A percentile compares a stretch with the other conserved stretches of the same genome.
Evolutionary conservation across 2,113 vertebrate species (phyloP).

Genomic region (Paraplagusia blochii): DNA sequence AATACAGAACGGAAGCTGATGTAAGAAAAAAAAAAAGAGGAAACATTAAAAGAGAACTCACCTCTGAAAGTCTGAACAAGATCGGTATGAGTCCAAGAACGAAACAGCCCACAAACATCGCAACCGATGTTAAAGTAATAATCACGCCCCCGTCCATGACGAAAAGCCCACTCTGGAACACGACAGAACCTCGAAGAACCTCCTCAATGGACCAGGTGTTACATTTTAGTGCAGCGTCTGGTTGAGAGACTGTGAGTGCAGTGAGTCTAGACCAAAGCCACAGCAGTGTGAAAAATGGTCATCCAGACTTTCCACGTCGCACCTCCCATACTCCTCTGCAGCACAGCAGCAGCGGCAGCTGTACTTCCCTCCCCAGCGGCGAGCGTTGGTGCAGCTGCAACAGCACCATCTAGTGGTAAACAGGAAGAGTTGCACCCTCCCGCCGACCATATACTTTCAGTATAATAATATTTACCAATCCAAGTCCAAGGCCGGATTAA

Average conservation of each 20-base stretch:
- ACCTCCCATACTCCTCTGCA: not conserved
- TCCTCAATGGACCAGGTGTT: not conserved
- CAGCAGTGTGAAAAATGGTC: not conserved
- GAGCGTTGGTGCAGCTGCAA: too few species aligned
- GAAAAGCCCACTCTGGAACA: not conserved
- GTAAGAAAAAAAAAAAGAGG: not conserved
- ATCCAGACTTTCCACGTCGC: conserved; percentile 63
- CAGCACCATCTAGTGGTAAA: conserved; percentile 37
- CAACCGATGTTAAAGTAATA: conserved; percentile 73
- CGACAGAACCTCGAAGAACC: too few species aligned
- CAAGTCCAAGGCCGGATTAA: too few species aligned
- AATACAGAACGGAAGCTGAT: too few species aligned
- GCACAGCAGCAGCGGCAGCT: not conserved
- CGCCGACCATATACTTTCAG: too few species aligned
- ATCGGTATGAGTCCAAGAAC: conserved; percentile 77
- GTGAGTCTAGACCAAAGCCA: not conserved
- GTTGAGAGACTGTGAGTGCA: not conserved
- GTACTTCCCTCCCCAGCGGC: conserved; percentile 18
- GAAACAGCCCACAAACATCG: conserved; percentile 79
- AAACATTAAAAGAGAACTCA: conserved; percentile 25
- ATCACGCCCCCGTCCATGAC: conserved; percentile 75
- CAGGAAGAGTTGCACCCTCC: conserved; percentile 2
- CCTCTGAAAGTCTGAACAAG: conserved; percentile 76
- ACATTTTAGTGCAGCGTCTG: not conserved
- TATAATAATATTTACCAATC: too few species aligned